Percentiles rank a stretch among this genome's conserved stretches.
phyloP scores from a whole-genome alignment of 2,113 vertebrate genomes.

The Ctenomys sociabilis region DNA sequence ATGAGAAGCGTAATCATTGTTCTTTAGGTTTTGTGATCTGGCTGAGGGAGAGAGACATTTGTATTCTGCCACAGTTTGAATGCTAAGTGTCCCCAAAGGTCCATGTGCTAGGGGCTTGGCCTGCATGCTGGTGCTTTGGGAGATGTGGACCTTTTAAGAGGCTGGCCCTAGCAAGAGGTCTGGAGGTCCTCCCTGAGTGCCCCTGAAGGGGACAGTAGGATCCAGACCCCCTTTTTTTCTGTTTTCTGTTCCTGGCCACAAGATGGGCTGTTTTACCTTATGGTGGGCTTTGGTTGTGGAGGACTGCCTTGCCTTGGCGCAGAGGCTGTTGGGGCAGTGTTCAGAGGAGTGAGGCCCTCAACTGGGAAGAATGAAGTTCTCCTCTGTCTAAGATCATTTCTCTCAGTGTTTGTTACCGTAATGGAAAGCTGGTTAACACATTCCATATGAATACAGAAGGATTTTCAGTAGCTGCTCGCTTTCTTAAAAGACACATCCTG shows the following conservation, averaged over 20 bases:
- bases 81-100: neutral
- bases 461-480: neutral
- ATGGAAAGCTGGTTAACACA: neutral
- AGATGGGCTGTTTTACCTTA: neutral
- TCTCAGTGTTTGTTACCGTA: neutral
- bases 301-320: neutral
- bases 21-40: slow-evolving; percentile 33
- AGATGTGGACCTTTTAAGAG: neutral
- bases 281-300: neutral
- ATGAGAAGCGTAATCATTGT: neutral
- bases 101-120: neutral
- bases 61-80: neutral
- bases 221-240: neutral
- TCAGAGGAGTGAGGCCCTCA: no score
- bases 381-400: neutral
- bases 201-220: neutral
- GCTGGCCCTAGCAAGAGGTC: neutral
- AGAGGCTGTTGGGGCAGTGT: accelerated
- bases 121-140: neutral
- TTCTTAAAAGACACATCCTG: neutral
- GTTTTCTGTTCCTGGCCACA: neutral
- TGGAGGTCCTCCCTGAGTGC: accelerated
- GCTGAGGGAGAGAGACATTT: neutral
- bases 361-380: neutral
- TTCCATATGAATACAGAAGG: neutral